Evolutionary conservation across 2,888 invertebrate genomes (phyloP), one percentile per base, ranked within the genome.

Genomic region (Aproaerema taeniolella): DNA sequence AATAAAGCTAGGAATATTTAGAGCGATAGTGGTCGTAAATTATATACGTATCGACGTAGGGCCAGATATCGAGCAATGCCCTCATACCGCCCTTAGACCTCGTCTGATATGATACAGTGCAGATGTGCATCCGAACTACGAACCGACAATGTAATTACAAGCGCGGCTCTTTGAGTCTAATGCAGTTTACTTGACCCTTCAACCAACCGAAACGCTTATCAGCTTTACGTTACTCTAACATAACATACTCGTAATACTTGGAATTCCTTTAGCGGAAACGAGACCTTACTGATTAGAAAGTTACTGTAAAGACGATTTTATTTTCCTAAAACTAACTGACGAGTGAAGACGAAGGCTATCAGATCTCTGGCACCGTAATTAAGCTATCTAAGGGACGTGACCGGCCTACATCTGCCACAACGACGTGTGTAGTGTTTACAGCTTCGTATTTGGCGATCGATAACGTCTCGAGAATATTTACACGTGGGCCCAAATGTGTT

Each of bases 21-120:
- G 25, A 62, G 59, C 74, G 73, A 80, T 78, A 71, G 67, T 50
- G 67, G 61, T 50, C 75, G 67, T 82, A 82, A 82, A 82, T 72
- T 78, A 73, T 68, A n/a, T n/a, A n/a, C 70, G 65, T 66, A 62
- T 64, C 65, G 74, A 72, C 73, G 64, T 15, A 64, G 59, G 61
- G 57, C 58, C 37, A 54, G 71, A 74, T 77, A 77, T 53, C 51
- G 81, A 69, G 54, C 85, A 52, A 76, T 85, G 82, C 80, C 63
- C 83, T 57, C 70, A 53, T 50, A 53, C 36, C 50, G 61, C 72
- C 67, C 76, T 75, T 58, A 67, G 79, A 78, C 80, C 79, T 25
- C 62, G 56, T 31, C 42, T 53, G 59, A 57, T 55, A 40, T 31
- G 47, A 51, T 47, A 50, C 40, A n/a, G 49, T 53, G 53, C 49